Percentiles rank a stretch among this genome's conserved stretches.
Conservation (phyloP, 2,888 invertebrate genomes). For the Scaptodrosophila latifasciaeformis region DNA sequence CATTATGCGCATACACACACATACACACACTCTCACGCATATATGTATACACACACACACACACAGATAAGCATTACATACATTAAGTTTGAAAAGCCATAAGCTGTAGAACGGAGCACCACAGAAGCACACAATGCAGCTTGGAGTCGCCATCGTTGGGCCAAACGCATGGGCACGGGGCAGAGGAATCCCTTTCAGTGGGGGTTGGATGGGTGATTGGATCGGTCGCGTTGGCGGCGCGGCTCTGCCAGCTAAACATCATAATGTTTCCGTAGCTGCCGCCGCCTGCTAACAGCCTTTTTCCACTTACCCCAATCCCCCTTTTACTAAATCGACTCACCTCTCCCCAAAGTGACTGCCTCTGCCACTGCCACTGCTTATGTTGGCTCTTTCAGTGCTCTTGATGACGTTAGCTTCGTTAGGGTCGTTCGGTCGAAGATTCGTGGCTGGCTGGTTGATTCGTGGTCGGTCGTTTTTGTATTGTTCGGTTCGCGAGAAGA, state of each 20-base stretch:
- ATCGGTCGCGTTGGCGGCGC: neutral
- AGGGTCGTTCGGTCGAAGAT: conserved; percentile 21
- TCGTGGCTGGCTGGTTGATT: no score
- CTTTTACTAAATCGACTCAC: no score
- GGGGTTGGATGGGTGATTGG: neutral
- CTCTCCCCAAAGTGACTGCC: neutral
- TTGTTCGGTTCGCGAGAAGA: neutral
- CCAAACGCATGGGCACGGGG: neutral
- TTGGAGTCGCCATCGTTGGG: neutral
- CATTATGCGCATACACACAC: conserved; percentile 15
- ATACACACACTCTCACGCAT: conserved; percentile 10
- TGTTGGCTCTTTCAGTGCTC: conserved; percentile 1
- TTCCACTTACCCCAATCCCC: no score
- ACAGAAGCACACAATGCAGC: conserved; percentile 1
- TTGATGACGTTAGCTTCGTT: conserved; percentile 45
- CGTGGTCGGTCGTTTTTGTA: conserved; percentile 36
- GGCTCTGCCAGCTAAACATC: conserved; percentile 2
- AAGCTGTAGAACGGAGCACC: conserved; percentile 43
- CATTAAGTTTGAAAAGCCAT: conserved; percentile 58
- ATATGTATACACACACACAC: conserved; percentile 8
- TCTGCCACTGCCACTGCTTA: neutral
- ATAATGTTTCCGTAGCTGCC: conserved; percentile 7
- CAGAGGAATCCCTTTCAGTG: no score
- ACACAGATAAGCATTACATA: conserved; percentile 32
- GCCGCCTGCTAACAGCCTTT: no score